Base-by-base conservation (phyloP, 2,113 vertebrate species). In the Sinocyclocheilus grahami region DNA sequence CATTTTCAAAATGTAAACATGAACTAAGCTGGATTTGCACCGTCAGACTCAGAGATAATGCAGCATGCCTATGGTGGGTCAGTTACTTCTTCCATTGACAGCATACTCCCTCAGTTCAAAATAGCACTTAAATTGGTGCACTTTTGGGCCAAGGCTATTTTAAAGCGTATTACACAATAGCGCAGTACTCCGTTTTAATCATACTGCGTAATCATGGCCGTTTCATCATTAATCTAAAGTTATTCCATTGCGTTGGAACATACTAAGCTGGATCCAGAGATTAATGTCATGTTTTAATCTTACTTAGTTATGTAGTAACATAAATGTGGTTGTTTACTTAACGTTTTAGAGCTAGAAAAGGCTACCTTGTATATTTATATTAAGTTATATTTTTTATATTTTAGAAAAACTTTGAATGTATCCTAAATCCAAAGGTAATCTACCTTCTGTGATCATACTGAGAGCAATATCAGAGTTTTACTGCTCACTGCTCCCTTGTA, bases 381-480 rank as follows among this genome's bases (percentile, higher is more conserved):
- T 55, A 18, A 82, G 58, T 27, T 46, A 81, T 16, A 48, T 37
- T 42, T n/a, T 48, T 65, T 27, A 27, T 27, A 27, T 27, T 27
- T 27, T 27, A 87, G 86, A 86, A 58, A 86, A 81, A 83, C 72
- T 75, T 53, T 69, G 46, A 85, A 69, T 39, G 27, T 78, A 46
- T 78, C 30, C 60, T 18, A 85, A 89, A 87, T 79, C 85, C 71
- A 85, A 67, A 89, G 78, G 89, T 90, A 88, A 89, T 85, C 75
- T 78, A 80, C 88, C 74, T 86, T 67, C 76, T 91, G 85, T 88
- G 89, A 92, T 92, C 91, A 92, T 90, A 92, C 85, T 39, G 80
- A 92, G 90, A 91, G 89, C 30, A 90, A 90, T 92, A 89, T 84
- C 88, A 88, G 87, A 84, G 72, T 84, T 87, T 90, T 89, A 89